Percentiles rank a stretch among this genome's conserved stretches.
These are phyloP conservation scores for Lutjanus campechanus DNA, from an alignment of 2,797 vertebrate species.

Conservation along the genomic window DNA sequence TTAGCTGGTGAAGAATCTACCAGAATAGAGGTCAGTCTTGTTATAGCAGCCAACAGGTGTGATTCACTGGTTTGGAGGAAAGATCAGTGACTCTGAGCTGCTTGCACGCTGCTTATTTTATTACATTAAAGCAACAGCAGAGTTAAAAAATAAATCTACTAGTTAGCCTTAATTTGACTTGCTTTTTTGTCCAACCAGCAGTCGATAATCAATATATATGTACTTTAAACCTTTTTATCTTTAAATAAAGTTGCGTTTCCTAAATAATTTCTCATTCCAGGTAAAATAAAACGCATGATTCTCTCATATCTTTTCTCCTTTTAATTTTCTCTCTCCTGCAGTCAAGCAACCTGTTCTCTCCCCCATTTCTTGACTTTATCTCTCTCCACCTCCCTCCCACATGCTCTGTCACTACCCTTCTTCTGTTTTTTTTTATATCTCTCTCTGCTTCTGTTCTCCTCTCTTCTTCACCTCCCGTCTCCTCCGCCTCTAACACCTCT, in stretches of 20 bases:
- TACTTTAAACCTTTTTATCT: background rate
- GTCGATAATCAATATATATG: background rate
- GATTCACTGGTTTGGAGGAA: conserved; percentile 40
- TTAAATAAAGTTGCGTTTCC: background rate
- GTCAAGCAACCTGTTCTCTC: conserved; percentile 15
- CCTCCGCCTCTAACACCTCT: conserved; percentile 69
- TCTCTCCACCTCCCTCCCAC: conserved; percentile 46
- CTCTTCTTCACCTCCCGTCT: conserved; percentile 53
- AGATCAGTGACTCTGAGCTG: conserved; percentile 34
- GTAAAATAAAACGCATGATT: background rate
- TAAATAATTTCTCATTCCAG: background rate
- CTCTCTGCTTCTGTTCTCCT: conserved; percentile 47
- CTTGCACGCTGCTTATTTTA: background rate
- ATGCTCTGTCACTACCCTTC: conserved; percentile 40
- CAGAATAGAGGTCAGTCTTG: conserved; percentile 23
- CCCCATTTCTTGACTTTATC: conserved; percentile 36
- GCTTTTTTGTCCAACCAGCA: background rate
- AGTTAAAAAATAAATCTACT: background rate
- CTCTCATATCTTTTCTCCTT: background rate
- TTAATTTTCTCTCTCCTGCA: conserved; percentile 5
- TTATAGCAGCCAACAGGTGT: conserved; percentile 29
- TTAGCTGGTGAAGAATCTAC: background rate
- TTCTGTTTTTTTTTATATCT: conserved; percentile 40
- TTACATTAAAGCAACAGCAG: conserved; percentile 10
- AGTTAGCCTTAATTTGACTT: background rate